These are phyloP conservation scores for Orbicella faveolata DNA, from an alignment of 64 coral and sea anemone species.

Conservation along the genomic window DNA sequence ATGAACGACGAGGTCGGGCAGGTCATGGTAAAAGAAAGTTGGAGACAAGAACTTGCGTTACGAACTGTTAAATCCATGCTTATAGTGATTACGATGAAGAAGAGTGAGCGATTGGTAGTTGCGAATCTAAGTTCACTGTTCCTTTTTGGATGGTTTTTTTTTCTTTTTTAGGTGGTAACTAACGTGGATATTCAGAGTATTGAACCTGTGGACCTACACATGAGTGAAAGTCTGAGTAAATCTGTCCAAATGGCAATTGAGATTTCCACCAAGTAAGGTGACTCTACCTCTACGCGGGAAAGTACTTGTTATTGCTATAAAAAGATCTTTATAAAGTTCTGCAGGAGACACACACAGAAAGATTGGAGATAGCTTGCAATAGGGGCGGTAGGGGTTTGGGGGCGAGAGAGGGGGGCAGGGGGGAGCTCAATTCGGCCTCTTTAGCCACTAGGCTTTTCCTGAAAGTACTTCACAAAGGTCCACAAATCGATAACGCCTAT, in stretches of 20 bases:
- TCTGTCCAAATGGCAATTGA: constrained; percentile 99
- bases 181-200: constrained; percentile 98
- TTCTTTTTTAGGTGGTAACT: constrained; percentile 74
- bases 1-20: too few relatives aligned
- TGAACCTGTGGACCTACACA: constrained; percentile 89
- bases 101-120: not conserved
- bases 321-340: too few relatives aligned
- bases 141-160: not conserved
- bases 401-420: too few relatives aligned
- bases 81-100: not conserved
- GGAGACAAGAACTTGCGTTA: too few relatives aligned
- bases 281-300: not conserved
- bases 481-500: too few relatives aligned
- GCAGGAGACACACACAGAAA: too few relatives aligned
- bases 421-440: too few relatives aligned
- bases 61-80: not conserved
- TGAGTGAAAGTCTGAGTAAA: constrained; percentile 91
- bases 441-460: too few relatives aligned
- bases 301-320: not conserved
- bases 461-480: too few relatives aligned
- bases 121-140: not conserved
- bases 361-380: too few relatives aligned
- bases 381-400: too few relatives aligned
- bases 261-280: constrained; percentile 92
- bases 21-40: too few relatives aligned